phyloP scores from a whole-genome alignment of 2,113 vertebrate genomes.

The Pithys albifrons region DNA sequence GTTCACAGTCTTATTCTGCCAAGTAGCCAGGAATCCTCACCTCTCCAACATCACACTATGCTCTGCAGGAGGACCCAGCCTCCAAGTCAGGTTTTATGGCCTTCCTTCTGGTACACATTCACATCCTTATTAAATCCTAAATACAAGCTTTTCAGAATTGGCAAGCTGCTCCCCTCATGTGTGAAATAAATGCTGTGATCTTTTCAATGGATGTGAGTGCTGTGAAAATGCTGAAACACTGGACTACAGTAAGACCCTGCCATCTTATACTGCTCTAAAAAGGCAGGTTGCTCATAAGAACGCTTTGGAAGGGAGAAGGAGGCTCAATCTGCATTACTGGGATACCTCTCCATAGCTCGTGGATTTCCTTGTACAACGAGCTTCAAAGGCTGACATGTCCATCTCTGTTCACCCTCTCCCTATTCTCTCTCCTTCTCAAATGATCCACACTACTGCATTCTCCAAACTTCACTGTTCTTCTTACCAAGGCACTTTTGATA shows the following conservation, averaged over 20 bases:
- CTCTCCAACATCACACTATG: rapidly evolving
- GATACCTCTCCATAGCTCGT: background rate
- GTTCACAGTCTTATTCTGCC: background rate
- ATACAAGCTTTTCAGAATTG: background rate
- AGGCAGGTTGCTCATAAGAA: background rate
- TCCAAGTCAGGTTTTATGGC: background rate
- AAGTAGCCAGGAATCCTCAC: background rate
- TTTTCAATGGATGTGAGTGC: background rate
- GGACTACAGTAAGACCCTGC: background rate
- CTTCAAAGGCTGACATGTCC: background rate
- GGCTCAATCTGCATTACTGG: background rate
- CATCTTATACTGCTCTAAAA: background rate
- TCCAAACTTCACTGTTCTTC: background rate
- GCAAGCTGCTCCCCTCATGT: background rate
- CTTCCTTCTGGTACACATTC: background rate
- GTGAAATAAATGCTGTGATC: background rate
- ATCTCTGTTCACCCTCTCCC: background rate
- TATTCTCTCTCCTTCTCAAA: background rate
- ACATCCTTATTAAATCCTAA: background rate
- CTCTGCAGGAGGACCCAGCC: background rate
- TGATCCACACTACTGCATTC: background rate
- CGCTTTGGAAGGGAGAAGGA: background rate
- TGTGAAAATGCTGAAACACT: background rate
- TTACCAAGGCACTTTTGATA: background rate
- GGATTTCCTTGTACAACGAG: background rate